Evolutionary conservation across 2,113 vertebrate species (phyloP).

Genomic region (Podarcis raffonei): DNA sequence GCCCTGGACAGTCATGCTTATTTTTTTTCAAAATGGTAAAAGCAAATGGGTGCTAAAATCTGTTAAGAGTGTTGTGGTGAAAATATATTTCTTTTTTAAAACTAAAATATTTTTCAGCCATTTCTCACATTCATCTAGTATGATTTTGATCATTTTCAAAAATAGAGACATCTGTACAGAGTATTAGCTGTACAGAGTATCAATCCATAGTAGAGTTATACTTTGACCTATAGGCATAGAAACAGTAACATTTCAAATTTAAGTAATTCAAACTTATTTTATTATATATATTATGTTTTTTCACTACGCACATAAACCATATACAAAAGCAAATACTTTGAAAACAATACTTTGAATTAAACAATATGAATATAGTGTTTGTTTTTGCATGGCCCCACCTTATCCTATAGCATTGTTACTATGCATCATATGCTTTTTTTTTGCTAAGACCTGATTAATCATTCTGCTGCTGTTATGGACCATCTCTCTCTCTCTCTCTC

Average conservation of each 20-base stretch:
- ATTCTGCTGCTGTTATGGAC: neutral
- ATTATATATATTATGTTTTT: too few relatives aligned
- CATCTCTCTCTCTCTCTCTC: too few relatives aligned
- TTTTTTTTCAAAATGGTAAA: constrained; percentile 7
- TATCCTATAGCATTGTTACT: neutral
- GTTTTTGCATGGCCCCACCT: neutral
- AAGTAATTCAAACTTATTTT: too few relatives aligned
- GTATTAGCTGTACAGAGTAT: too few relatives aligned
- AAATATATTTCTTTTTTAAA: neutral
- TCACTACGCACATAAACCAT: too few relatives aligned
- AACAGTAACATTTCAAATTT: too few relatives aligned
- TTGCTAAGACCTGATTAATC: neutral
- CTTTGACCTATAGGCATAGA: too few relatives aligned
- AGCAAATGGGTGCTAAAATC: neutral
- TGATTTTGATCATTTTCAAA: neutral
- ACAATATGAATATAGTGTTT: neutral
- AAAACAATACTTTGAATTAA: neutral
- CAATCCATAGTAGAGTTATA: too few relatives aligned
- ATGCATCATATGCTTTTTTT: neutral
- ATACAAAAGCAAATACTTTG: too few relatives aligned
- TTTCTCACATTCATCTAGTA: neutral
- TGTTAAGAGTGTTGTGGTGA: neutral
- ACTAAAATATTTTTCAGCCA: neutral
- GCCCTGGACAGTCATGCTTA: neutral
- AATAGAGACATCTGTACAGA: neutral